Evolutionary conservation across 1,140 invertebrate genomes (phyloP), one percentile per base, ranked within the genome.

Genomic region (Dreissena polymorpha): DNA sequence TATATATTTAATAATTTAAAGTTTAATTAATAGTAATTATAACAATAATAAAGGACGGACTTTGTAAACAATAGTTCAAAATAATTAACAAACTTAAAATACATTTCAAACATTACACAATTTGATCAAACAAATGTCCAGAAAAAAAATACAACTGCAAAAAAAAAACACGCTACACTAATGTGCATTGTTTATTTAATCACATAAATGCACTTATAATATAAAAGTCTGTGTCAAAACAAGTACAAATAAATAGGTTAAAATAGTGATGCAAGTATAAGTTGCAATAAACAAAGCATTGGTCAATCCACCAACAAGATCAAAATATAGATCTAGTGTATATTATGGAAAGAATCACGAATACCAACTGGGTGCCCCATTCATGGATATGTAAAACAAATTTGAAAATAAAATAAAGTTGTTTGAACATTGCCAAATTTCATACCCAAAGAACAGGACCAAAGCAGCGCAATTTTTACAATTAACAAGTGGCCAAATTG

Each of bases 281-380:
- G 51, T 67, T 23, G 23, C 65, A 68, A 75, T 49, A 75, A 75
- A 29, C 1, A 29, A 75, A 63, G 57, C n/a, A 75, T 55, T 80
- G 78, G 53, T 80, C 78, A 80, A 55, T 80, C 25, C 78, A 80
- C 78, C 78, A 80, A 72, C n/a, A 29, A 7, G 49, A 50, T 49
- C 70, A 68, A n/a, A 21, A n/a, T 63, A 72, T 49, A 25, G 25
- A 57, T 23, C 55, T 27, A 7, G 14, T 72, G 16, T 71, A 55
- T 29, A 63, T 27, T 14, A 53, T 39, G 12, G 49, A 29, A 57
- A 73, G 63, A 73, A 82, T 73, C 71, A 74, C 79, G 74, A 82
- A 82, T 82, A 82, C 79, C 79, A 74, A 82, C 29, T 82, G 79
- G 79, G 70, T 74, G 79, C 60, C 79, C 70, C 73, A 71, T 68